A percentile compares a stretch with the other conserved stretches of the same genome.
Evolutionary conservation across 53 echinoderm and acorn worm species (phyloP).

Genomic region (Echinometra lucunter): DNA sequence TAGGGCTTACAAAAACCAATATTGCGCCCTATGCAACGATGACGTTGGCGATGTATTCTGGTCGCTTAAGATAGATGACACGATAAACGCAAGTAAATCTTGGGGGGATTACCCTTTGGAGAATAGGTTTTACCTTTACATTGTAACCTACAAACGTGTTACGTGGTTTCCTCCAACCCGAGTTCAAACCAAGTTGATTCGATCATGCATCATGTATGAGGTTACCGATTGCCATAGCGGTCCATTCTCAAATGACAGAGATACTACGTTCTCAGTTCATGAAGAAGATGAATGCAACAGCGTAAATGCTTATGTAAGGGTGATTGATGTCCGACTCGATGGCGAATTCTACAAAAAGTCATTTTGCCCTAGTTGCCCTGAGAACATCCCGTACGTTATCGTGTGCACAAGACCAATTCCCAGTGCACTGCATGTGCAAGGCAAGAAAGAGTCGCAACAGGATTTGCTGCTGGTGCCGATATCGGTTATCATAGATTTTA

Average conservation of each 20-base stretch:
- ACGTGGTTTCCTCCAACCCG: constrained; percentile 28
- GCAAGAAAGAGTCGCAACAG: neutral
- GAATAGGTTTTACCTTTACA: neutral
- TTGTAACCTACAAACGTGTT: neutral
- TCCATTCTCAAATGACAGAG: no score
- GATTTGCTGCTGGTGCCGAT: constrained; percentile 29
- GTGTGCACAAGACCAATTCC: neutral
- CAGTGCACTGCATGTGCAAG: neutral
- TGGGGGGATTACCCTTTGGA: neutral
- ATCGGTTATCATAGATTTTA: constrained; percentile 57
- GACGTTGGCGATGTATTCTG: neutral
- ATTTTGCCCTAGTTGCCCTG: neutral
- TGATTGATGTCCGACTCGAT: neutral
- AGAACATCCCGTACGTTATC: neutral
- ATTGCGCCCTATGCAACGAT: constrained; percentile 71
- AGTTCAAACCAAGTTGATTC: constrained; percentile 30
- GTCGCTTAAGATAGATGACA: constrained; percentile 41
- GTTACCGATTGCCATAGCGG: neutral
- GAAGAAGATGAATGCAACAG: neutral
- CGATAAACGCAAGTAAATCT: neutral
- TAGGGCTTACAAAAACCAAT: constrained; percentile 67
- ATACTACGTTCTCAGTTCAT: neutral
- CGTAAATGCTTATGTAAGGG: neutral
- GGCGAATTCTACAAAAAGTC: neutral
- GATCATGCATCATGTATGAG: neutral